Percentiles rank a stretch among this genome's conserved stretches.
phyloP scores from a whole-genome alignment of 2,888 invertebrate species.

The Trichogramma dendrolimi region DNA sequence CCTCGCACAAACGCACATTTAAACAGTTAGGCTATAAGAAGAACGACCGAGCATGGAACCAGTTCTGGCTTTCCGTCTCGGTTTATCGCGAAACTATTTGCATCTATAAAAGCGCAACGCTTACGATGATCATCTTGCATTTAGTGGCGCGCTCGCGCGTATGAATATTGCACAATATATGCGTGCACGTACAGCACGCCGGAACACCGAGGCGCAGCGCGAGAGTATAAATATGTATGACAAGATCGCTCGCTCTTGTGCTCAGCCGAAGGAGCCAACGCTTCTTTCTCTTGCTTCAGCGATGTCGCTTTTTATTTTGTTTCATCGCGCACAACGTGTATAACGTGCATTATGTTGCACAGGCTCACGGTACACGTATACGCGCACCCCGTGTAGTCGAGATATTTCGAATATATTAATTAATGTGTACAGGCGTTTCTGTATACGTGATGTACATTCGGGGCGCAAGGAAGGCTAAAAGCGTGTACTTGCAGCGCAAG shows the following conservation, averaged over 20 bases:
- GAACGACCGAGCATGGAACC: constrained; percentile 29
- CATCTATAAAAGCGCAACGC: constrained; percentile 41
- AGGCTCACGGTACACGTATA: too few relatives aligned
- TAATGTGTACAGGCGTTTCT: constrained; percentile 1
- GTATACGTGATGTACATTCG: too few relatives aligned
- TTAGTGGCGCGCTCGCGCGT: constrained; percentile 23
- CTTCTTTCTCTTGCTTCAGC: too few relatives aligned
- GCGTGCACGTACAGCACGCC: not conserved
- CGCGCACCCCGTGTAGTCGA: not conserved
- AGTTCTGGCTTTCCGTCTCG: constrained; percentile 26
- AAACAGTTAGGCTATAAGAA: not conserved
- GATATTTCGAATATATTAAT: constrained; percentile 13
- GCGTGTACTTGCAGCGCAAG: too few relatives aligned
- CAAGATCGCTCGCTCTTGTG: too few relatives aligned
- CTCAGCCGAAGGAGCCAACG: too few relatives aligned
- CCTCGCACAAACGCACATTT: not conserved
- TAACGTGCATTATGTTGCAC: too few relatives aligned
- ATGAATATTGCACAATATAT: constrained; percentile 31
- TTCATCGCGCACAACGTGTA: too few relatives aligned
- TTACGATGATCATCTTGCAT: constrained; percentile 41
- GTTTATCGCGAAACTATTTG: constrained; percentile 36
- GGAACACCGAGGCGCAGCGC: too few relatives aligned
- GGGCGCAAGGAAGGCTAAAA: too few relatives aligned
- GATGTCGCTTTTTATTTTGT: too few relatives aligned
- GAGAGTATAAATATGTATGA: too few relatives aligned